phyloP scores from a whole-genome alignment of 2,113 vertebrate species.

The Urocolius indicus region DNA sequence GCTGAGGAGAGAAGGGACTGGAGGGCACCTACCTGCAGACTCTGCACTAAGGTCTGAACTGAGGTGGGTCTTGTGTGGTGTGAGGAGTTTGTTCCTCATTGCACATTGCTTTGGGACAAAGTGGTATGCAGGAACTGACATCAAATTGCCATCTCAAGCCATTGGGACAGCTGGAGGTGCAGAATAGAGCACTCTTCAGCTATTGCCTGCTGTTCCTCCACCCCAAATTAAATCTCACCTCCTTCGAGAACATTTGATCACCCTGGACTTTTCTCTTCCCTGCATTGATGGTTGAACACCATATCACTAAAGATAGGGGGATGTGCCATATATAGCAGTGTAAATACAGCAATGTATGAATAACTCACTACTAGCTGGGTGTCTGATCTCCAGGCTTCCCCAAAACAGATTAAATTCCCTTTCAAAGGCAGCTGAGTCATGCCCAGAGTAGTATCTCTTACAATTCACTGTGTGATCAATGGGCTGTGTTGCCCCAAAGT shows the following conservation, averaged over 20 bases:
- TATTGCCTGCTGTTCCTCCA: not conserved
- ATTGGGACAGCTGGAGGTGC: not conserved
- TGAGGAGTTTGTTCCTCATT: not conserved
- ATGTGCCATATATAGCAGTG: not conserved
- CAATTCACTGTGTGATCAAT: not conserved
- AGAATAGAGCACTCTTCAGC: not conserved
- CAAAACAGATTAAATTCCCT: not conserved
- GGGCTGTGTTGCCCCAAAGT: not conserved
- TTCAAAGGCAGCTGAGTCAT: not conserved
- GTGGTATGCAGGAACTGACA: fast-evolving
- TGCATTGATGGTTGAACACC: not conserved
- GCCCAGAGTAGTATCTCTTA: not conserved
- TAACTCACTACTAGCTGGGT: fast-evolving
- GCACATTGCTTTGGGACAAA: not conserved
- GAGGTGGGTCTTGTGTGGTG: not conserved
- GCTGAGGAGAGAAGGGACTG: not conserved
- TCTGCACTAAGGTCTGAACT: not conserved
- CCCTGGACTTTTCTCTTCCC: not conserved
- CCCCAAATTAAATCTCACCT: not conserved
- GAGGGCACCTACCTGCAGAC: not conserved
- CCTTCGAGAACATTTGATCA: not conserved
- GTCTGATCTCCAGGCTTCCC: not conserved
- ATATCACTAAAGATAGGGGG: not conserved
- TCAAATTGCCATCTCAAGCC: fast-evolving
- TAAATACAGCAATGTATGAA: not conserved